These are phyloP conservation scores for Gisinianus flammeolus DNA, from an alignment of 2,888 invertebrate species.

Conservation along the genomic window DNA sequence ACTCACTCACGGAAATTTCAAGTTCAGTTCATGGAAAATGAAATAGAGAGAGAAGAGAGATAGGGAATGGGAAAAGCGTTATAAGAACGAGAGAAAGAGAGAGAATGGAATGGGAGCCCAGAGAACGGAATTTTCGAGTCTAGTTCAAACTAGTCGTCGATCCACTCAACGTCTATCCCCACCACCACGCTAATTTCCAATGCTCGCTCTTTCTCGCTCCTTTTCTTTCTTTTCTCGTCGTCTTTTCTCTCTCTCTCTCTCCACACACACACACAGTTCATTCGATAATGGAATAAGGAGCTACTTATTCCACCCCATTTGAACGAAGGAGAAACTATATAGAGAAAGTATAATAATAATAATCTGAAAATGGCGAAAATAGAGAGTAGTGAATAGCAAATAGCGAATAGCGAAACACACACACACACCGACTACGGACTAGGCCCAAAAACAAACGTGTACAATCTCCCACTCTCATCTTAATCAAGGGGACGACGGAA, in stretches of 20 bases:
- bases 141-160: neutral
- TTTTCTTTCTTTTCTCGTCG: neutral
- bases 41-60: neutral
- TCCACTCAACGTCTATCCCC: neutral
- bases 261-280: neutral
- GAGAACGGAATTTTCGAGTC: neutral
- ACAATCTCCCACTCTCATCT: neutral
- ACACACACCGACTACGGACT: neutral
- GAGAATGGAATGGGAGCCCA: neutral
- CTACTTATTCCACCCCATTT: conserved; percentile 5
- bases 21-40: neutral
- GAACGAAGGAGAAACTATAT: too few species aligned
- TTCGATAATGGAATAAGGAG: conserved; percentile 21
- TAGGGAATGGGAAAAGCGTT: neutral
- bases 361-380: neutral
- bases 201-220: neutral
- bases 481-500: too few species aligned
- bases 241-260: neutral
- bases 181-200: conserved; percentile 1
- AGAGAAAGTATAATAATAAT: too few species aligned
- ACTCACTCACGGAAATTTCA: neutral
- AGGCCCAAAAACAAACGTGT: neutral
- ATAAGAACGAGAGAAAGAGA: neutral
- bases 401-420: too few species aligned
- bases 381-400: neutral